Evolutionary conservation across 2,888 invertebrate genomes (phyloP).

Genomic region (Amblyjoppa fuscipennis): DNA sequence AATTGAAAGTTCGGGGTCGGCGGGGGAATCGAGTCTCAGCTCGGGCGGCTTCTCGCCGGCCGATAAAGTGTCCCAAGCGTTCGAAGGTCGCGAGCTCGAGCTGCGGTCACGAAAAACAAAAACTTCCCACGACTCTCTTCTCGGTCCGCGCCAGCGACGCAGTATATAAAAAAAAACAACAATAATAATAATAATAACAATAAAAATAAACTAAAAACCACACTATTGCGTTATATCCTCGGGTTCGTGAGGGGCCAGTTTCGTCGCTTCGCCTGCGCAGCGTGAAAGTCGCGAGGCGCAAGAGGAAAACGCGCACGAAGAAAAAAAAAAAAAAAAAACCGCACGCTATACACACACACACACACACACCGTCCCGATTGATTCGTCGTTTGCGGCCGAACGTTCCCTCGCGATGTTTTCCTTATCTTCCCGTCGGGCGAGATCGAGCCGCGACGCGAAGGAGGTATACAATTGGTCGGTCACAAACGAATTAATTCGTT

Average conservation of each 20-base stretch:
- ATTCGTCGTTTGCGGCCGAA: neutral
- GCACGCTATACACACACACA: too few relatives aligned
- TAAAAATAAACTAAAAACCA: too few relatives aligned
- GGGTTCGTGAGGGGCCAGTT: neutral
- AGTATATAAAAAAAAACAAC: neutral
- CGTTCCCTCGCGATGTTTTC: neutral
- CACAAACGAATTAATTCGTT: slow-evolving; percentile 77
- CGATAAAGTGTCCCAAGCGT: neutral
- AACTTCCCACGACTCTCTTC: neutral
- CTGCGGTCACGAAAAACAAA: neutral
- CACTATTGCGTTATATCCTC: neutral
- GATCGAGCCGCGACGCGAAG: neutral
- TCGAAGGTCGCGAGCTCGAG: neutral
- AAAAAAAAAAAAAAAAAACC: neutral
- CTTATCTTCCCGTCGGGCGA: neutral
- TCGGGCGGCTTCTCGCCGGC: neutral
- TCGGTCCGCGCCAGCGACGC: neutral
- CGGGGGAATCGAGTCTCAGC: neutral
- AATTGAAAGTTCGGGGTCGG: neutral
- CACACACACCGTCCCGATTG: neutral
- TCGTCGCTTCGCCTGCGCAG: neutral
- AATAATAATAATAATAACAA: neutral
- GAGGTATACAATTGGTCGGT: slow-evolving; percentile 48
- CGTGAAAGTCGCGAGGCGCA: neutral
- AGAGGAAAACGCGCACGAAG: too few relatives aligned